Conservation (phyloP, 2,888 invertebrate genomes). For the Ochropleura leucogaster region DNA sequence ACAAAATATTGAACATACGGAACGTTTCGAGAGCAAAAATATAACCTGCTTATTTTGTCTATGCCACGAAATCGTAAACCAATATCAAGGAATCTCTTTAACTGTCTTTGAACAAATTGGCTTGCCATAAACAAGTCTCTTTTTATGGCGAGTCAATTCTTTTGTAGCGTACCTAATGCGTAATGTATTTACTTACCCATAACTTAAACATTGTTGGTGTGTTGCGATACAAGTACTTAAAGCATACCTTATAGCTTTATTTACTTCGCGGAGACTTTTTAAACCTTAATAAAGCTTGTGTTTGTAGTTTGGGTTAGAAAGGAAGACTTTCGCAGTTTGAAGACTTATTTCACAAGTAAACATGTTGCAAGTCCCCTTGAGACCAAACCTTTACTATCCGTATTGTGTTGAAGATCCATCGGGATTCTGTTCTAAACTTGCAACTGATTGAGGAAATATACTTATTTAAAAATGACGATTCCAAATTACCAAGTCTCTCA, state of each 20-base stretch:
- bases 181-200: slow-evolving; percentile 36
- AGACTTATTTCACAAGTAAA: slow-evolving; percentile 47
- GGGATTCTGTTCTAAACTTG: slow-evolving; percentile 31
- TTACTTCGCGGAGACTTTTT: slow-evolving; percentile 29
- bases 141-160: slow-evolving; percentile 47
- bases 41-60: slow-evolving; percentile 24
- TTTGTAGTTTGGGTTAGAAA: slow-evolving; percentile 46
- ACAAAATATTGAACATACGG: slow-evolving; percentile 37
- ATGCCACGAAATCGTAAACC: slow-evolving; percentile 28
- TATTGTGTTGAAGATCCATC: slow-evolving; percentile 53
- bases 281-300: slow-evolving; percentile 27
- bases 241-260: slow-evolving; percentile 10
- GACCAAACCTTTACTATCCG: slow-evolving; percentile 49
- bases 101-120: slow-evolving; percentile 48
- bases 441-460: slow-evolving; percentile 1
- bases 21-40: slow-evolving; percentile 32
- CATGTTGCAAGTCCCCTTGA: slow-evolving; percentile 39
- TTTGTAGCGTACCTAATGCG: background rate
- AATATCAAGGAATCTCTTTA: slow-evolving; percentile 48
- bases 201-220: slow-evolving; percentile 7
- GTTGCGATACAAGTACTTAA: slow-evolving; percentile 4
- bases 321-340: slow-evolving; percentile 37
- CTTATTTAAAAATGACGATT: background rate
- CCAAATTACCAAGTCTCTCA: background rate
- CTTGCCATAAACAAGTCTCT: slow-evolving; percentile 43